Percentiles rank a stretch among this genome's conserved stretches.
phyloP scores from a whole-genome alignment of 2,888 invertebrate genomes.

The Globia sparganii region DNA sequence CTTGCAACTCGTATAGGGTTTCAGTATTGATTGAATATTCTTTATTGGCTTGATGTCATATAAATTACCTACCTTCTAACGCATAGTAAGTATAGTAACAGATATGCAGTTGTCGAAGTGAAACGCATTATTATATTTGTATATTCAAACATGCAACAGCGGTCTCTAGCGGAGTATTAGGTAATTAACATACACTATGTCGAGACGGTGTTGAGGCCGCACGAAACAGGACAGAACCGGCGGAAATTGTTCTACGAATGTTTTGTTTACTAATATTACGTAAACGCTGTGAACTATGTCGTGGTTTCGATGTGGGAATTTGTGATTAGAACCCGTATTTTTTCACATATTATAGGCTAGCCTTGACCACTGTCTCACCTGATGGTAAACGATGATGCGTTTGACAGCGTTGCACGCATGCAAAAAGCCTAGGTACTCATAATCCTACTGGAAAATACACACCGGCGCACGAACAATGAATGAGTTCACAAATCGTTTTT shows the following conservation, averaged over 20 bases:
- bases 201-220: slow-evolving; percentile 67
- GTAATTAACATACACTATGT: slow-evolving; percentile 69
- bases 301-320: slow-evolving; percentile 16
- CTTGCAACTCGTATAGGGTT: no score
- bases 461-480: not conserved
- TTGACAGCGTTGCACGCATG: not conserved
- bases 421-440: no score
- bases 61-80: slow-evolving; percentile 25
- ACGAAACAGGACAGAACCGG: slow-evolving; percentile 62
- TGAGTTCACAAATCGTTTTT: not conserved
- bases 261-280: slow-evolving; percentile 43
- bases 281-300: slow-evolving; percentile 43
- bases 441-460: not conserved
- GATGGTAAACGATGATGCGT: slow-evolving; percentile 16
- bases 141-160: slow-evolving; percentile 52
- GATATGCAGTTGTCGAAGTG: slow-evolving; percentile 41
- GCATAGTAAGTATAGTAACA: not conserved
- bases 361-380: slow-evolving; percentile 26
- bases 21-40: not conserved
- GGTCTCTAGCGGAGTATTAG: slow-evolving; percentile 60
- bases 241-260: slow-evolving; percentile 48
- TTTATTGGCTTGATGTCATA: not conserved
- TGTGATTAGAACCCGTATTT: slow-evolving; percentile 16
- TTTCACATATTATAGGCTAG: not conserved
- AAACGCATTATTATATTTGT: slow-evolving; percentile 47